Evolutionary conservation across 2,797 vertebrate genomes (phyloP), one percentile per base, ranked within the genome.

Genomic region (Sebastes diaconus): DNA sequence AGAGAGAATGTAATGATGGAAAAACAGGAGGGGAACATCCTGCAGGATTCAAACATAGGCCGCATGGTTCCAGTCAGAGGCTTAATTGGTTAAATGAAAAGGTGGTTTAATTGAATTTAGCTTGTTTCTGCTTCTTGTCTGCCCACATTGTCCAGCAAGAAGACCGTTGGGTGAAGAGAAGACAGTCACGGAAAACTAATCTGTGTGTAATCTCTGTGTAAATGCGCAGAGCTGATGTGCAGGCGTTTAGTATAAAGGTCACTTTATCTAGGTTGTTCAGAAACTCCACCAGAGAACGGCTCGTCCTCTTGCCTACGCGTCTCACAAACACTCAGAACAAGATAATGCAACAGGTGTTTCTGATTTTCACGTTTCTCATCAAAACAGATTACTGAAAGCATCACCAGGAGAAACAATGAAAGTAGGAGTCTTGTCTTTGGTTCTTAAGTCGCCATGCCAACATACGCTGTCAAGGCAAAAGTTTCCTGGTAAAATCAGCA

Each of bases 181-280:
- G 13, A 36, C 3, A 34, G 58, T 67, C 46, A 27, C 2, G 2
- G 42, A 79, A 30, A 76, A 30, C 14, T 7, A 22, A 52, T 58
- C 65, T 73, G 29, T 6, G 16, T 50, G 1, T 50, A 20, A 42
- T 63, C 30, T 16, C 8, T 30, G 18, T 39, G 66, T 64, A 24
- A 73, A 57, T 64, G 42, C 34, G 69, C 10, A 68, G 18, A 58
- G 57, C 34, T 71, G 22, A 58, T 54, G 79, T 64, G 68, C 29
- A 42, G 66, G 58, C n/a, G n/a, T 65, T 75, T 22, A 36, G 34
- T n/a, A 60, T 73, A 70, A 85, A 76, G 68, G 68, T 67, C 57
- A 72, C 68, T 54, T 54, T 55, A 30, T 60, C 60, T 16, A 3
- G 27, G 24, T 39, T 42, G 54, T 34, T 66, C 3, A 14, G 68